phyloP scores from a whole-genome alignment of 2,888 invertebrate species.

The Anagyrus pseudococci region DNA sequence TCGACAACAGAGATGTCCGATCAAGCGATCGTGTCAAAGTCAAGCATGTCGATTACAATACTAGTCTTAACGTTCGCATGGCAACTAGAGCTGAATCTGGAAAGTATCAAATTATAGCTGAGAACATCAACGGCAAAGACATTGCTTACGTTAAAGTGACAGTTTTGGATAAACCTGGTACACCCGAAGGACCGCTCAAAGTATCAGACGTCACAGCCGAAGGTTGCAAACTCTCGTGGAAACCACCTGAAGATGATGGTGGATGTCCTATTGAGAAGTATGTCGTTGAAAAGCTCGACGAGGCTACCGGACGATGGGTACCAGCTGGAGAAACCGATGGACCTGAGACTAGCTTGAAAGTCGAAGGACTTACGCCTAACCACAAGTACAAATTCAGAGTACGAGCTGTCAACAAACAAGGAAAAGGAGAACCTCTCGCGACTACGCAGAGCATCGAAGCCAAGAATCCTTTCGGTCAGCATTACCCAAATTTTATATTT shows the following conservation, averaged over 20 bases:
- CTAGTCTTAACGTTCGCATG: slow-evolving; percentile 79
- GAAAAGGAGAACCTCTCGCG: slow-evolving; percentile 92
- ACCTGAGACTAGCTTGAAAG: slow-evolving; percentile 75
- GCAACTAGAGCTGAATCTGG: slow-evolving; percentile 89
- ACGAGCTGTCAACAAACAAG: slow-evolving; percentile 95
- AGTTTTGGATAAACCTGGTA: slow-evolving; percentile 85
- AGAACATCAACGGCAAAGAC: slow-evolving; percentile 94
- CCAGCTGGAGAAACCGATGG: slow-evolving; percentile 92
- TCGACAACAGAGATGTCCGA: slow-evolving; percentile 80
- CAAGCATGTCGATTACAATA: slow-evolving; percentile 83
- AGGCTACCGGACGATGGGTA: slow-evolving; percentile 91
- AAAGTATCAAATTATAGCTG: slow-evolving; percentile 87
- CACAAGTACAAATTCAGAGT: slow-evolving; percentile 98
- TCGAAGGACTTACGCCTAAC: slow-evolving; percentile 88
- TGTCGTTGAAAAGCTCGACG: slow-evolving; percentile 94
- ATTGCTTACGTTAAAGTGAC: slow-evolving; percentile 91
- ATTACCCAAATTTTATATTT: background rate
- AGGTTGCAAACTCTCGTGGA: slow-evolving; percentile 90
- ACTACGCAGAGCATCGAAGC: slow-evolving; percentile 88
- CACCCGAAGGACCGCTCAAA: slow-evolving; percentile 91
- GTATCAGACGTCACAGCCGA: slow-evolving; percentile 89
- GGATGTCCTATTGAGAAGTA: slow-evolving; percentile 94
- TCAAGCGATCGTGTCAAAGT: slow-evolving; percentile 79
- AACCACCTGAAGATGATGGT: slow-evolving; percentile 92
- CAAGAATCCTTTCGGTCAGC: slow-evolving; percentile 93